These are phyloP conservation scores for Pangasianodon hypophthalmus DNA, from an alignment of 2,113 vertebrate genomes.

Conservation along the genomic window DNA sequence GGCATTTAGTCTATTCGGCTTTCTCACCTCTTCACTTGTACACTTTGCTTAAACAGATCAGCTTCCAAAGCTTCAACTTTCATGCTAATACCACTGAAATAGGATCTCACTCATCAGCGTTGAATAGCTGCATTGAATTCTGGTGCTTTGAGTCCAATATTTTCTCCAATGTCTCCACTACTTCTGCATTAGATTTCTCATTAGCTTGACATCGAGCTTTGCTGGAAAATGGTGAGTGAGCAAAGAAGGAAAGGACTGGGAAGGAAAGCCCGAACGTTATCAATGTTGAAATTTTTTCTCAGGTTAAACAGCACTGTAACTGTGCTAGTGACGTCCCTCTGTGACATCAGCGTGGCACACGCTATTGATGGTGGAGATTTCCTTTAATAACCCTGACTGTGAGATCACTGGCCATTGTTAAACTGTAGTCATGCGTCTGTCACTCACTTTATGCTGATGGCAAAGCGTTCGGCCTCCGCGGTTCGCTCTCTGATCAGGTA, in stretches of 20 bases:
- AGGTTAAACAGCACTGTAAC: too few species aligned
- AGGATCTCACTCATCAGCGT: neutral
- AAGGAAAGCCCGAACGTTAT: too few species aligned
- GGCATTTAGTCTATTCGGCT: neutral
- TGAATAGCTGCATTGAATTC: neutral
- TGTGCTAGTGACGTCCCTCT: neutral
- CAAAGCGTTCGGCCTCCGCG: constrained; percentile 91
- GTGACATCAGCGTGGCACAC: neutral
- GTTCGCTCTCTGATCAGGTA: constrained; percentile 96
- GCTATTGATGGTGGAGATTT: neutral
- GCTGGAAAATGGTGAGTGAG: neutral
- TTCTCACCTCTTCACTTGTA: neutral
- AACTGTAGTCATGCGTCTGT: neutral
- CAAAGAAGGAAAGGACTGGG: too few species aligned
- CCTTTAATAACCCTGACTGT: neutral
- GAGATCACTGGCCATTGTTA: neutral
- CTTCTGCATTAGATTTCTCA: neutral
- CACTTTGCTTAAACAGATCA: neutral
- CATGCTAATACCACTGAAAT: neutral
- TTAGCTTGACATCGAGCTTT: neutral
- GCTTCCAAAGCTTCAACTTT: too few species aligned
- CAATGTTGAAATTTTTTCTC: neutral
- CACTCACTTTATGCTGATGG: constrained; percentile 98
- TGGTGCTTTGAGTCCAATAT: neutral
- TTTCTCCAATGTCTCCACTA: neutral